Percentiles rank a stretch among this genome's conserved stretches.
These are phyloP conservation scores for Brachionus asplanchnoidis DNA, from an alignment of 1,140 invertebrate genomes.

Conservation along the genomic window DNA sequence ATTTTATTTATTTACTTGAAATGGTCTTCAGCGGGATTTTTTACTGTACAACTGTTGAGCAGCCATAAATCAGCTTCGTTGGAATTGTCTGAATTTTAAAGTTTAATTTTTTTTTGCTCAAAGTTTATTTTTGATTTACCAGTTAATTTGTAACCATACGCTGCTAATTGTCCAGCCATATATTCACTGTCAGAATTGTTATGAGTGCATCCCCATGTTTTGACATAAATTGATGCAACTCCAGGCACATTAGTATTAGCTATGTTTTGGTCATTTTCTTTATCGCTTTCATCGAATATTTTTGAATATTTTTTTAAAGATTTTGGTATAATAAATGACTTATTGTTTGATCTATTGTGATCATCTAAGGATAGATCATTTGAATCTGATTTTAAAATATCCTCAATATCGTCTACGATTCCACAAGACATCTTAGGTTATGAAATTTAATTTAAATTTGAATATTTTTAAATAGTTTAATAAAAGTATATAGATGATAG, in stretches of 20 bases:
- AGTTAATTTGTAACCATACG: constrained; percentile 79
- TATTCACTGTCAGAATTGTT: constrained; percentile 27
- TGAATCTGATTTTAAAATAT: constrained; percentile 32
- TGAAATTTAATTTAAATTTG: neutral
- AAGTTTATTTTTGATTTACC: constrained; percentile 46
- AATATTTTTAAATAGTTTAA: neutral
- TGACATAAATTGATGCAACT: constrained; percentile 68
- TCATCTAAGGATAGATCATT: neutral
- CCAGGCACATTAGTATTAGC: neutral
- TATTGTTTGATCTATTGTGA: neutral
- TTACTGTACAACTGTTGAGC: constrained; percentile 94
- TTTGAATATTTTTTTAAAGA: neutral
- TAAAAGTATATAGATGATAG: neutral
- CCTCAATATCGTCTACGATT: constrained; percentile 41
- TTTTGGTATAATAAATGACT: constrained; percentile 31
- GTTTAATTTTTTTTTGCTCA: neutral
- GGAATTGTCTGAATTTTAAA: constrained; percentile 64
- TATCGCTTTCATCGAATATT: neutral
- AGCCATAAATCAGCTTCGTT: constrained; percentile 82
- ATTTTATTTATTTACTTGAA: constrained; percentile 60
- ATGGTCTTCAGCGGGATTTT: constrained; percentile 91
- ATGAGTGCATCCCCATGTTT: constrained; percentile 92
- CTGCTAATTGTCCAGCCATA: constrained; percentile 54
- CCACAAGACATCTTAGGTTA: constrained; percentile 26
- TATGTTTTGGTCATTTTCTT: neutral